phyloP scores from a whole-genome alignment of 2,888 invertebrate genomes.

The Eledone cirrhosa region DNA sequence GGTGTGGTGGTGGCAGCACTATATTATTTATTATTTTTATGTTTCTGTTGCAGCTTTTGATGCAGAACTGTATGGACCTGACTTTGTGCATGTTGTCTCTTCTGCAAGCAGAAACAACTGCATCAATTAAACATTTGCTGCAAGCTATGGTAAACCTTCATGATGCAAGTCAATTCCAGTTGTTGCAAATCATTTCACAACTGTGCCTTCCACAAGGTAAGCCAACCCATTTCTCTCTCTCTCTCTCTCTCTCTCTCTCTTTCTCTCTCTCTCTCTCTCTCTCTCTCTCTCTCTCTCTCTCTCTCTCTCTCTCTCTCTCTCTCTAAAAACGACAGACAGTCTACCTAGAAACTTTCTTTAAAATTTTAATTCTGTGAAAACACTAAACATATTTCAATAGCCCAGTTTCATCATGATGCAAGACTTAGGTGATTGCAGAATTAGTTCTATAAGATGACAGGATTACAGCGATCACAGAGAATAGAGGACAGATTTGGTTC shows the following conservation, averaged over 20 bases:
- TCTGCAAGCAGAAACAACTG: slow-evolving; percentile 56
- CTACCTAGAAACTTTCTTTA: too few species aligned
- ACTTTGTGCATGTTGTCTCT: slow-evolving; percentile 55
- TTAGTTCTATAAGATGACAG: too few species aligned
- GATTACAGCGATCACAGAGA: too few species aligned
- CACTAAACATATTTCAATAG: too few species aligned
- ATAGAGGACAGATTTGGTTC: too few species aligned
- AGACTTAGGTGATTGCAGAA: too few species aligned
- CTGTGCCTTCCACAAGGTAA: slow-evolving; percentile 59
- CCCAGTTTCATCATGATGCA: too few species aligned
- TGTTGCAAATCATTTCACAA: slow-evolving; percentile 54
- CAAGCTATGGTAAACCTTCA: slow-evolving; percentile 53
- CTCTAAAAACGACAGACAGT: too few species aligned
- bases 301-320: too few species aligned
- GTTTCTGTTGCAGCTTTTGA: slow-evolving; percentile 47
- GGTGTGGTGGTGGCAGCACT: too few species aligned
- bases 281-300: neutral
- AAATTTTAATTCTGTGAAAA: too few species aligned
- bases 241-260: neutral
- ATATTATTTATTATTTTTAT: too few species aligned
- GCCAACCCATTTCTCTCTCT: neutral
- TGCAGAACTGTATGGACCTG: slow-evolving; percentile 54
- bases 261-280: neutral
- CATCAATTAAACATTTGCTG: slow-evolving; percentile 56
- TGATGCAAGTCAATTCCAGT: slow-evolving; percentile 44